phyloP scores from a whole-genome alignment of 2,113 vertebrate species.

The Poeciliopsis prolifica region DNA sequence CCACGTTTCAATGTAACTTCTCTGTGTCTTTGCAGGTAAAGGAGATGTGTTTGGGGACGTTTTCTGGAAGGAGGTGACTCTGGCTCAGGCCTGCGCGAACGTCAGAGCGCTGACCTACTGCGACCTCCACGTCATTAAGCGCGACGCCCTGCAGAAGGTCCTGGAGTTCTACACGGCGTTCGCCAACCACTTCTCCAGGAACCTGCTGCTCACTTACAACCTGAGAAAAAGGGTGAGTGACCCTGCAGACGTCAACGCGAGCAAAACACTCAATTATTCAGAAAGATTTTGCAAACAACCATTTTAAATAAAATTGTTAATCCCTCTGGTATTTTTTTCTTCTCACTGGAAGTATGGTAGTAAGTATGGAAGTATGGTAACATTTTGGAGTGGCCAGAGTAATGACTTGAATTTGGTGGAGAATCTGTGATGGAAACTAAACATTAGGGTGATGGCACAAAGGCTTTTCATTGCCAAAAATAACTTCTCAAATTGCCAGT shows the following conservation, averaged over 20 bases:
- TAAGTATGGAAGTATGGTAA: no score
- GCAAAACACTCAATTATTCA: neutral
- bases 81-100: constrained; percentile 96
- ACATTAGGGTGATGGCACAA: no score
- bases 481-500: no score
- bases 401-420: no score
- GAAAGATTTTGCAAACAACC: neutral
- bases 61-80: constrained; percentile 97
- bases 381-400: no score
- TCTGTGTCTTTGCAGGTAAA: constrained; percentile 83
- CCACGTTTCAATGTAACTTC: neutral
- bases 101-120: constrained; percentile 97
- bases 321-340: no score
- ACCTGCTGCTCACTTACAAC: constrained; percentile 98
- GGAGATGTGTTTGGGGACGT: constrained; percentile 98
- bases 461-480: no score
- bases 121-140: constrained; percentile 97
- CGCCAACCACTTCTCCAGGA: constrained; percentile 97
- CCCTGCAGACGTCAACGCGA: neutral
- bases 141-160: constrained; percentile 97
- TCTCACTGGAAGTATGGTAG: no score
- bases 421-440: no score
- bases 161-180: constrained; percentile 98
- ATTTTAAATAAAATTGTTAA: no score
- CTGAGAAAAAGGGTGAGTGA: constrained; percentile 91